These are phyloP conservation scores for Myioborus miniatus DNA, from an alignment of 2,797 vertebrate species.

Conservation along the genomic window DNA sequence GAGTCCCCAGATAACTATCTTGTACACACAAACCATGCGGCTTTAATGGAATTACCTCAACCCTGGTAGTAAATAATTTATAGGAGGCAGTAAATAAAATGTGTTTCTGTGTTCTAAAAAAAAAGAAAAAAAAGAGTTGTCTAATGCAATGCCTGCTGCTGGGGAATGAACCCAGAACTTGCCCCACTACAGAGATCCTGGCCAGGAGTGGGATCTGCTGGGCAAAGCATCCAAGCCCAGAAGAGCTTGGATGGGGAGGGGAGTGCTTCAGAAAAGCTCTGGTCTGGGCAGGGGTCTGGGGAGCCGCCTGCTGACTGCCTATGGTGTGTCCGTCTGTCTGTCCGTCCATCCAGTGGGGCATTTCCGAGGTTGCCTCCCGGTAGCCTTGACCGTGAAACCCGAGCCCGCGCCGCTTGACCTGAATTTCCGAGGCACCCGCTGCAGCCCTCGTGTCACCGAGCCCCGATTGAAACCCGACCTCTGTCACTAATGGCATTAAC, in stretches of 20 bases:
- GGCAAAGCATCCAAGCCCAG: not conserved
- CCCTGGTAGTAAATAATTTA: slow-evolving; percentile 76
- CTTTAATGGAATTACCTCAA: slow-evolving; percentile 76
- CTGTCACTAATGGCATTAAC: slow-evolving; percentile 74
- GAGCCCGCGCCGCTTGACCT: slow-evolving; percentile 62
- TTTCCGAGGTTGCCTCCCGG: slow-evolving; percentile 25
- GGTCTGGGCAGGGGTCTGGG: no score
- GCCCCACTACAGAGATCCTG: slow-evolving; percentile 11
- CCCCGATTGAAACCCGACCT: slow-evolving; percentile 65
- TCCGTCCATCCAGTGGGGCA: not conserved
- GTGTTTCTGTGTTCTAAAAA: slow-evolving; percentile 54
- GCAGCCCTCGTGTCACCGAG: slow-evolving; percentile 60
- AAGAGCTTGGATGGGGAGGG: not conserved
- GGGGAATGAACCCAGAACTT: slow-evolving; percentile 26
- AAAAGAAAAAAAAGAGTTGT: not conserved
- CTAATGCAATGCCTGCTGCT: not conserved
- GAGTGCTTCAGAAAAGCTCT: not conserved
- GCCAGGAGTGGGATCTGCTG: not conserved
- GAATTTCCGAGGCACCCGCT: slow-evolving; percentile 68
- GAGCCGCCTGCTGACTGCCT: not conserved
- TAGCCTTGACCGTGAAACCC: slow-evolving; percentile 73
- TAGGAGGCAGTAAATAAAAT: slow-evolving; percentile 78
- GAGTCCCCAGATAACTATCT: slow-evolving; percentile 69
- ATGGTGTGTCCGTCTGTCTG: fast-evolving
- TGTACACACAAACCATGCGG: slow-evolving; percentile 58